Evolutionary conservation across 2,113 vertebrate genomes (phyloP), one percentile per base, ranked within the genome.

Genomic region (Copsychus sechellarum): DNA sequence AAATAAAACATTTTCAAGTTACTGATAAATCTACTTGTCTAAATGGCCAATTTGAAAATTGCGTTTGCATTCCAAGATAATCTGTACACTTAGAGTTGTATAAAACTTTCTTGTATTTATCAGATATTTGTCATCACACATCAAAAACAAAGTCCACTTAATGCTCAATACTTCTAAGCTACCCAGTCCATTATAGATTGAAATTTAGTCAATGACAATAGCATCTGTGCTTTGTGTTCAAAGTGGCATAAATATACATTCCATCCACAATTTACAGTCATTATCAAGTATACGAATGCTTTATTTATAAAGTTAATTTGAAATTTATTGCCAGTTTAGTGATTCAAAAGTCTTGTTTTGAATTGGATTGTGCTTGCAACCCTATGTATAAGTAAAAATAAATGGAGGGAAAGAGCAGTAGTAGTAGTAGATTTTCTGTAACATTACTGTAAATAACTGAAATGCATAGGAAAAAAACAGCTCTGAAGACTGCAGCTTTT

Each of bases 361-460:
- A 74, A 57, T 40, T 89, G 43, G 45, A 69, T 80, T 73, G 81
- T 90, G 64, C 66, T 76, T 93, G 56, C 33, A 61, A 78, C 45
- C 80, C 43, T 66, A 69, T 50, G 48, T 83, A 5, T 67, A 91
- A 81, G 43, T 84, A 85, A 93, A 93, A 93, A 61, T 40, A 96
- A 93, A 87, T 57, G 76, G 40, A 96, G 56, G 87, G 26, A 57
- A 70, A 33, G 64, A 88, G 6, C 20, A 92, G 38, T 50, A 92
- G 53, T 50, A 92, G 53, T 76, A 79, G 71, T 51, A 94, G 29
- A 92, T 14, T 90, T 89, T 88, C 86, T 91, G 76, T 62, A 83
- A 86, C 22, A 33, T 93, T 62, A 28, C 48, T 98, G 95, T 98
- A 97, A 92, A 97, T 97, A 97, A 25, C 72, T 76, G 93, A 84